These are phyloP conservation scores for Cheirogaleus major DNA, from an alignment of 2,797 vertebrate genomes.

Conservation along the genomic window DNA sequence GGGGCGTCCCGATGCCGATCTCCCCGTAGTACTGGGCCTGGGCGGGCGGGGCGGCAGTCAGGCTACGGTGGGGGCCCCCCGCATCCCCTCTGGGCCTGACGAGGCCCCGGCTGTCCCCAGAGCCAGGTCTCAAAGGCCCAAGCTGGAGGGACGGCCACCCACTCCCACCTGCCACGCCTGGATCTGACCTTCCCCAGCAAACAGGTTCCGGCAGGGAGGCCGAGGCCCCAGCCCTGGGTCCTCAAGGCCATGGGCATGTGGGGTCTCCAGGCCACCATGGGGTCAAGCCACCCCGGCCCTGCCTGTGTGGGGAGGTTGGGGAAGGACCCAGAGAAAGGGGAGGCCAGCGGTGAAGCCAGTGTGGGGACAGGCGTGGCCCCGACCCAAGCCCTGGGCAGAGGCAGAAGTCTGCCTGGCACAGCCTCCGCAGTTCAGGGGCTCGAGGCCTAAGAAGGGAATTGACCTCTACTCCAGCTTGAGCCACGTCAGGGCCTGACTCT, in stretches of 20 bases:
- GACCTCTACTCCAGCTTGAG: background rate
- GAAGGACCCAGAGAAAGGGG: background rate
- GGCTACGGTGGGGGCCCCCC: background rate
- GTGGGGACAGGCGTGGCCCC: background rate
- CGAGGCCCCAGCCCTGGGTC: background rate
- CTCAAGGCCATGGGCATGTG: background rate
- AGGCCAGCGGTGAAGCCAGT: background rate
- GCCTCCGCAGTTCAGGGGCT: accelerated
- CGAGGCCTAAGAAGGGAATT: no score
- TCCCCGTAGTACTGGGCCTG: slow-evolving; percentile 94
- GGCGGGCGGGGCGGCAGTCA: background rate
- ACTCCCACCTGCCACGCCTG: background rate
- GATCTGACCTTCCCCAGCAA: background rate
- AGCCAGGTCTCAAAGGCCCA: background rate
- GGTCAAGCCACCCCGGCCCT: background rate
- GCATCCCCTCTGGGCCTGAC: accelerated
- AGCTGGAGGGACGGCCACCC: background rate
- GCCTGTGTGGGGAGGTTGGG: no score
- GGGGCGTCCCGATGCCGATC: slow-evolving; percentile 92
- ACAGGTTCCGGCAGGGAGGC: background rate
- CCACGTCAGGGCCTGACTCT: background rate
- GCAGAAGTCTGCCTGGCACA: background rate
- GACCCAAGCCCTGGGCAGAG: background rate
- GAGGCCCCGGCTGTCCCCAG: background rate
- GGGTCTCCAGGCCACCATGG: background rate